Percentiles rank a stretch among this genome's conserved stretches.
Evolutionary conservation across 1,140 invertebrate genomes (phyloP).

Genomic region (Branchinecta lynchi): DNA sequence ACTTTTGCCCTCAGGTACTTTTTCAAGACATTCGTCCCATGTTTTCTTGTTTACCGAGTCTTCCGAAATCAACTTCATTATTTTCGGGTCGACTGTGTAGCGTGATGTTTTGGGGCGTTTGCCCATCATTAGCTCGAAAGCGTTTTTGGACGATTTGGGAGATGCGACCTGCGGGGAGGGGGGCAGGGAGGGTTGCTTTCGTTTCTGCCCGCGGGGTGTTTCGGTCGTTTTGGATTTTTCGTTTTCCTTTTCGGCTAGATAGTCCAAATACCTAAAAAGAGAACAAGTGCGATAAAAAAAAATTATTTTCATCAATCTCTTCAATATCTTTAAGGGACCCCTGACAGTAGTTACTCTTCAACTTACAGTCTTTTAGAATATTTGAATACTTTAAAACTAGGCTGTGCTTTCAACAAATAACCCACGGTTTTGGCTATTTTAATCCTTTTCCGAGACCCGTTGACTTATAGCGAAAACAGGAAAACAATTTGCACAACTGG

Average conservation of each 20-base stretch:
- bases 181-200: constrained; percentile 24
- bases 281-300: background rate
- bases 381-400: background rate
- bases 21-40: constrained; percentile 43
- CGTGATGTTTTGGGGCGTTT: background rate
- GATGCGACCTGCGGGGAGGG: constrained; percentile 2
- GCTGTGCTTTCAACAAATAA: too few species aligned
- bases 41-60: constrained; percentile 47
- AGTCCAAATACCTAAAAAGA: background rate
- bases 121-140: constrained; percentile 25
- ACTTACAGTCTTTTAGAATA: background rate
- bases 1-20: constrained; percentile 30
- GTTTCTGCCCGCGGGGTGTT: constrained; percentile 26
- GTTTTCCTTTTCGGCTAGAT: constrained; percentile 33
- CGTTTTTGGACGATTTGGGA: background rate
- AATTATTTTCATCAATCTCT: background rate
- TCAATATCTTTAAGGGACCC: background rate
- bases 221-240: constrained; percentile 33
- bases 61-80: constrained; percentile 38
- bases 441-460: too few species aligned
- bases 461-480: too few species aligned
- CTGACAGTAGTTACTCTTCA: background rate
- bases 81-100: constrained; percentile 36
- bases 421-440: too few species aligned
- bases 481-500: too few species aligned